Evolutionary conservation across 2,113 vertebrate genomes (phyloP), one percentile per base, ranked within the genome.

Genomic region (Indicator maculatus): DNA sequence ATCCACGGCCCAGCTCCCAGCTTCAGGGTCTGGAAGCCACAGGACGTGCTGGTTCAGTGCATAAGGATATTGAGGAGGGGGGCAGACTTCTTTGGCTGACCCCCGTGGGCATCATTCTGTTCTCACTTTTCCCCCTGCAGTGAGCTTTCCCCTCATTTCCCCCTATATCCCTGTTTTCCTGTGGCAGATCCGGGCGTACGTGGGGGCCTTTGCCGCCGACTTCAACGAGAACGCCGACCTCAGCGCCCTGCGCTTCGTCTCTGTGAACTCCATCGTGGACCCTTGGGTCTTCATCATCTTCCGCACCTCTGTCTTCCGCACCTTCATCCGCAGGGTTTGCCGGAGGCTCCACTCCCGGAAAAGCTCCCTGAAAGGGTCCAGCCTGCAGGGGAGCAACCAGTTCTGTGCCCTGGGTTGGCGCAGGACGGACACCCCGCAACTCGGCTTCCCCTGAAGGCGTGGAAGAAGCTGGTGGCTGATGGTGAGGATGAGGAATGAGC

Each of bases 221-320:
- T 67, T 92, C 19, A 74, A 97, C 5, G 98, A 98, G 90, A 64
- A 60, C 0, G 95, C 93, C 1, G 98, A 98, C 84, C 97, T 98
- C 69, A 97, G 20, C 1, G 98, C 98, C 65, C 93, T 98, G 89
- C 96, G 97, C 11, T 98, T 98, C 19, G 90, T 98, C 20, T 98
- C 98, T 0, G 97, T 98, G 23, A 98, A 98, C 81, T 98, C 98
- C 36, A 98, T 98, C 8, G 93, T 98, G 75, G 98, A 98, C 66
- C 98, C 98, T 7, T 98, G 98, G 98, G 96, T 98, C 65, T 98
- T 98, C 96, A 98, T 98, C 96, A 98, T 98, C 91, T 98, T 98
- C 92, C 97, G 98, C 93, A 98, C 98, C 58, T 97, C 98, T 5
- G 55, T 96, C 19, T 98, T 98, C 94, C 97, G 98, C 69, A 30